Evolutionary conservation across 2,797 vertebrate genomes (phyloP).

Genomic region (Poeciliopsis infans): DNA sequence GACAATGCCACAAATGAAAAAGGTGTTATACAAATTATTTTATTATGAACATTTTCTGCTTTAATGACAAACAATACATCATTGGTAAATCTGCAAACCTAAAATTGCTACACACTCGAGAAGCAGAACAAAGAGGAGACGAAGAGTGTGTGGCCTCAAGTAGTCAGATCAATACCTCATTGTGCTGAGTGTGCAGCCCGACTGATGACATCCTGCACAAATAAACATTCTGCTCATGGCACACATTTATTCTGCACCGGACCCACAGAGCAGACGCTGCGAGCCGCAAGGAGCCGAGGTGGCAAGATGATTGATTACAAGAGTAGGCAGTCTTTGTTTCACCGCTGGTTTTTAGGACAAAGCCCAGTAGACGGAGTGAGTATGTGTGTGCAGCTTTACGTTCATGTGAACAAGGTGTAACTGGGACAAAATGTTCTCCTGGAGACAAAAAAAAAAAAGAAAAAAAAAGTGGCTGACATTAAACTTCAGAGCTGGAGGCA

Average conservation of each 20-base stretch:
- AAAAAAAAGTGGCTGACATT: constrained; percentile 9
- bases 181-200: constrained; percentile 71
- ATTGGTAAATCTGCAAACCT: constrained; percentile 3
- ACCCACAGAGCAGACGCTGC: constrained; percentile 34
- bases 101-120: constrained; percentile 14
- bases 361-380: constrained; percentile 39
- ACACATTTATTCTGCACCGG: constrained; percentile 31
- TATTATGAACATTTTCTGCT: neutral
- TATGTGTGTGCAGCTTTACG: constrained; percentile 16
- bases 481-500: constrained; percentile 15
- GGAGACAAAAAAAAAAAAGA: neutral
- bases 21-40: neutral
- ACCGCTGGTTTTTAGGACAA: constrained; percentile 55
- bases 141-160: constrained; percentile 47
- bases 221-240: constrained; percentile 63
- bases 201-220: constrained; percentile 66
- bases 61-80: neutral
- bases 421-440: constrained; percentile 34
- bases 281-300: constrained; percentile 46
- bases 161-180: constrained; percentile 64
- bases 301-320: constrained; percentile 77
- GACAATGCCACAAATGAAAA: neutral
- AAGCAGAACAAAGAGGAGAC: constrained; percentile 63
- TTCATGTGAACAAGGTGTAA: constrained; percentile 38
- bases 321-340: constrained; percentile 66